phyloP scores from a whole-genome alignment of 53 echinoderm and acorn worm species.

The Paracentrotus lividus region DNA sequence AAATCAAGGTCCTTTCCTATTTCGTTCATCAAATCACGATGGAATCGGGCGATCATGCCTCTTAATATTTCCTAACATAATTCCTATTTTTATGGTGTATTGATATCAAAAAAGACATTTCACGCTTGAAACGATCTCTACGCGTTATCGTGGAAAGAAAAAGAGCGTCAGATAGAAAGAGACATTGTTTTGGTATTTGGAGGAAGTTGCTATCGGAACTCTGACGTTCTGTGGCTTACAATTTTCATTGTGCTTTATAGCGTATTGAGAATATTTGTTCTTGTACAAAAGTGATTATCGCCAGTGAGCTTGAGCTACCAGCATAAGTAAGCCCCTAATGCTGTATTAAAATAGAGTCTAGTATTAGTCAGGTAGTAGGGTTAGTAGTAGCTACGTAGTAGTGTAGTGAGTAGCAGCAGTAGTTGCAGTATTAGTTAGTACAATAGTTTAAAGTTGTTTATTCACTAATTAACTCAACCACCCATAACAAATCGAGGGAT shows the following conservation, averaged over 20 bases:
- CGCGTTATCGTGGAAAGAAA: not conserved
- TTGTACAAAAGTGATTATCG: no score
- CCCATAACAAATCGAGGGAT: no score
- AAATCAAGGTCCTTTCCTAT: not conserved
- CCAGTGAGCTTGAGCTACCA: no score
- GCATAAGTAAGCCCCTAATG: no score
- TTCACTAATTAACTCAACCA: no score
- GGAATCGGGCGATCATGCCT: not conserved
- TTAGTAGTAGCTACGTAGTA: no score
- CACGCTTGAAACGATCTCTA: not conserved
- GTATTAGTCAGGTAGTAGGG: no score
- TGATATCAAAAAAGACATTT: not conserved
- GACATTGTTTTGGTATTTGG: not conserved
- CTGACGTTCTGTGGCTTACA: not conserved
- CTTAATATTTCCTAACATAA: not conserved
- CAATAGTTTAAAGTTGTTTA: no score
- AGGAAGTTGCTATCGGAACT: not conserved
- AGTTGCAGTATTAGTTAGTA: no score
- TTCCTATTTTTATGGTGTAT: not conserved
- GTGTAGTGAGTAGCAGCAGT: no score
- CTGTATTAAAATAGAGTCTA: no score
- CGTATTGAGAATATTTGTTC: not conserved
- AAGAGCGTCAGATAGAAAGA: not conserved
- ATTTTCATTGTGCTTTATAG: not conserved
- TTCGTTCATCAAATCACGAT: not conserved